Evolutionary conservation across 2,888 invertebrate species (phyloP), one percentile per base, ranked within the genome.

Genomic region (Rhogogaster chlorosoma): DNA sequence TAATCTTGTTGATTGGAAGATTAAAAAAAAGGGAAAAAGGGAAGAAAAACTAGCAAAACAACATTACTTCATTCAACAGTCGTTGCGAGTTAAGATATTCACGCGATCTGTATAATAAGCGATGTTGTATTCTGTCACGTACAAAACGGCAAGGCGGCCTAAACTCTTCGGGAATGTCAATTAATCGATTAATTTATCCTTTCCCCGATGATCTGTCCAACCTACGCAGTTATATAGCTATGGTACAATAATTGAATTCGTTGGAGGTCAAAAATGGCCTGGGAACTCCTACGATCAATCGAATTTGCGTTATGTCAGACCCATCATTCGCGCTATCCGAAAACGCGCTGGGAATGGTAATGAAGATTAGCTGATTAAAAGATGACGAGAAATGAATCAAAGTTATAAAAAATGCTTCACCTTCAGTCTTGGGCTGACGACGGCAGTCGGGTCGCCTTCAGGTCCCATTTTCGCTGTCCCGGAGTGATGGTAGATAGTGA

Each of bases 401-500:
- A 57, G 32, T 29, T 10, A 29, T 45, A 18, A 77, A 77, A n/a
- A 71, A 71, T 32, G 9, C 12, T 89, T 89, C 15, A 94, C 94
- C 87, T 93, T 92, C 5, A 96, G 92, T 84, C 92, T 93, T 5
- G 95, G 95, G 91, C 96, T 96, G 0, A 97, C 96, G 0, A 97
- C 96, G 0, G 96, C 95, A 0, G 93, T 92, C 0, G 94, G 94
- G 91, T 96, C 96, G 0, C 90, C 92, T 36, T 89, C 90, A 0
- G 96, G 95, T 0, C 96, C 96, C 96, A 96, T 96, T 88, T 95
- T 95, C 86, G 95, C 94, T 0, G 96, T 96, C 0, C 96, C 95
- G 36, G 92, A 91, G 87, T 96, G 95, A 91, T 96, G 96, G 90
- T 97, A 96, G 84, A 97, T 95, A 1, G 96, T 96, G 87, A 96